Conservation (phyloP, 1,140 invertebrate genomes). For the Cotesia glomerata region DNA sequence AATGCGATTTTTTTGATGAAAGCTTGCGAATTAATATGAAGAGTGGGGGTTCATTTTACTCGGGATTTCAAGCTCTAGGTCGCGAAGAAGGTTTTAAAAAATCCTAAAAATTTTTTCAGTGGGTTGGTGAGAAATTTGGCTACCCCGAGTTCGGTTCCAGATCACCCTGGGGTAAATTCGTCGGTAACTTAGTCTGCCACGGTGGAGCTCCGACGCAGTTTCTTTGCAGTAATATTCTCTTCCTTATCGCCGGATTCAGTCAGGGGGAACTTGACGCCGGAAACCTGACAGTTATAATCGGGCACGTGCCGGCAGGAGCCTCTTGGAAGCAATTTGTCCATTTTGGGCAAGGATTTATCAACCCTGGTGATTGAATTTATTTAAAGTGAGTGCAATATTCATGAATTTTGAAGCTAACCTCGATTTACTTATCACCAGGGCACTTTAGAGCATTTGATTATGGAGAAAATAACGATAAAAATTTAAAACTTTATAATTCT, state of each 20-base stretch:
- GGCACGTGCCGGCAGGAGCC: constrained; percentile 79
- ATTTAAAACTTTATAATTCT: constrained; percentile 54
- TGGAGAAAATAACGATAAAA: constrained; percentile 52
- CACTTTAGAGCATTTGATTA: constrained; percentile 59
- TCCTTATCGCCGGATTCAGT: constrained; percentile 67
- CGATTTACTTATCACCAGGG: constrained; percentile 37
- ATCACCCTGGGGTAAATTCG: constrained; percentile 49
- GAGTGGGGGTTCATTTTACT: too few relatives aligned
- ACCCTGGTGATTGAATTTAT: constrained; percentile 44
- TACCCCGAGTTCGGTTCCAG: constrained; percentile 51
- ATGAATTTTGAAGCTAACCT: too few relatives aligned
- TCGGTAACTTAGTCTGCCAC: constrained; percentile 60
- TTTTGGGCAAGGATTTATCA: constrained; percentile 68
- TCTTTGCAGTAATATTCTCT: constrained; percentile 68
- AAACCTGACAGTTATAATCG: constrained; percentile 74
- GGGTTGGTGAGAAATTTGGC: constrained; percentile 55
- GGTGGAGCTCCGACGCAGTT: constrained; percentile 58
- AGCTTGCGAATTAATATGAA: not conserved
- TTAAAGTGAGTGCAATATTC: not conserved
- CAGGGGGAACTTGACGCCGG: constrained; percentile 64
- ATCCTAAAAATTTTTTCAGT: constrained; percentile 35
- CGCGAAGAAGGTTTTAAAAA: too few relatives aligned
- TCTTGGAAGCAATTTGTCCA: constrained; percentile 79
- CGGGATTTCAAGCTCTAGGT: too few relatives aligned
- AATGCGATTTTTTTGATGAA: too few relatives aligned